phyloP scores from a whole-genome alignment of 2,797 vertebrate species.

The Cryptoblepharus egeriae region DNA sequence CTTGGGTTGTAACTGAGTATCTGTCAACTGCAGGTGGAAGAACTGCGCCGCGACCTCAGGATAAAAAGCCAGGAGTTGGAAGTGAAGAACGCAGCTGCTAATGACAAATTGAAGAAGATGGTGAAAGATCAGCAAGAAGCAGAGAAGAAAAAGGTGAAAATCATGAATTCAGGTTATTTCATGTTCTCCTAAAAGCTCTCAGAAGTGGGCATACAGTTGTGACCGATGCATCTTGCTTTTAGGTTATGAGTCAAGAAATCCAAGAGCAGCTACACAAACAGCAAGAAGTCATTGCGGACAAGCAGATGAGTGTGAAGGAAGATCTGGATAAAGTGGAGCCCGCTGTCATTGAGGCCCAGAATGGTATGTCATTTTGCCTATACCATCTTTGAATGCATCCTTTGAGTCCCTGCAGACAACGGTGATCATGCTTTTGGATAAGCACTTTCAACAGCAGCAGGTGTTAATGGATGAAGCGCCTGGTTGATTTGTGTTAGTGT shows the following conservation, averaged over 20 bases:
- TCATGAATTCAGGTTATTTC: neutral
- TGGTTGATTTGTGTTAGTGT: neutral
- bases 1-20: neutral
- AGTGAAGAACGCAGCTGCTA: slow-evolving; percentile 97
- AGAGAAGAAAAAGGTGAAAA: slow-evolving; percentile 95
- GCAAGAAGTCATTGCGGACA: slow-evolving; percentile 96
- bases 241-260: slow-evolving; percentile 99
- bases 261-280: slow-evolving; percentile 97
- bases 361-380: slow-evolving; percentile 80
- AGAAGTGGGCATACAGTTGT: neutral
- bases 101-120: slow-evolving; percentile 99
- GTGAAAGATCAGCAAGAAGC: slow-evolving; percentile 99
- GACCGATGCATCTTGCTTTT: neutral
- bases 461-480: neutral
- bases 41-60: slow-evolving; percentile 92
- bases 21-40: slow-evolving; percentile 86
- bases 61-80: slow-evolving; percentile 99
- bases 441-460: neutral
- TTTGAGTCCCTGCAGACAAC: neutral
- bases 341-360: slow-evolving; percentile 97
- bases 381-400: fast-evolving
- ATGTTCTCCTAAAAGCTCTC: neutral
- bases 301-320: slow-evolving; percentile 93
- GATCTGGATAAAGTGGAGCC: slow-evolving; percentile 98
- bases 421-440: neutral